A percentile compares a stretch with the other conserved stretches of the same genome.
Conservation (phyloP, 1,140 invertebrate species). For the Bombus fervidus region DNA sequence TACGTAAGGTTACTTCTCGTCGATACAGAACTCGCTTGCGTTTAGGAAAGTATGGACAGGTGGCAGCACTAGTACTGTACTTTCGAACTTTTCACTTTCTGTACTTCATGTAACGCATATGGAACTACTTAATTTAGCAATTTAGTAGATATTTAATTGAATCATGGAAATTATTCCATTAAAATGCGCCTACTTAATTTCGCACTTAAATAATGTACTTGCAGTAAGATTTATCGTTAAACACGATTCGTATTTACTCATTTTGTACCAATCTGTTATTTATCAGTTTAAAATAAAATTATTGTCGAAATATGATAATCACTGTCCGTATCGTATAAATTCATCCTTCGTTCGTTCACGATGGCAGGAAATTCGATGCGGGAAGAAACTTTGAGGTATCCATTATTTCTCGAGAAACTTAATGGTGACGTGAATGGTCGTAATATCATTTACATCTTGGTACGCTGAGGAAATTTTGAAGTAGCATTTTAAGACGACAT, state of each 20-base stretch:
- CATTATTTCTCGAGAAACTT: neutral
- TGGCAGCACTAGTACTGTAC: constrained; percentile 21
- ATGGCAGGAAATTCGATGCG: neutral
- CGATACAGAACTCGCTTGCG: constrained; percentile 9
- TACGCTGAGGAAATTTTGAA: constrained; percentile 2
- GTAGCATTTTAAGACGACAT: neutral
- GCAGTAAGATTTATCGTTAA: neutral
- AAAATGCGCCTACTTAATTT: neutral
- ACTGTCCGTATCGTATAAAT: neutral
- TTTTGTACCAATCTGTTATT: neutral
- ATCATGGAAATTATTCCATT: neutral
- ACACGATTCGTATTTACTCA: neutral
- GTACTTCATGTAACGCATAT: no score
- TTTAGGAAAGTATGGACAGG: constrained; percentile 11
- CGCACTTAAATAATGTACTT: neutral
- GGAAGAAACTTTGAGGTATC: no score
- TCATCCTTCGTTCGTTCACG: neutral
- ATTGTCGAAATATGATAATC: neutral
- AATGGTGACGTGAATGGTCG: constrained; percentile 9
- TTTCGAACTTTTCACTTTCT: neutral
- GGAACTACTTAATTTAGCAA: constrained; percentile 24
- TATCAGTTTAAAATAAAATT: constrained; percentile 19
- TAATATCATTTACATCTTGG: constrained; percentile 30
- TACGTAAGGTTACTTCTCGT: constrained; percentile 2
- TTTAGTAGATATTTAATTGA: neutral